Evolutionary conservation across 1,140 invertebrate species (phyloP).

Genomic region (Drosophila saltans): DNA sequence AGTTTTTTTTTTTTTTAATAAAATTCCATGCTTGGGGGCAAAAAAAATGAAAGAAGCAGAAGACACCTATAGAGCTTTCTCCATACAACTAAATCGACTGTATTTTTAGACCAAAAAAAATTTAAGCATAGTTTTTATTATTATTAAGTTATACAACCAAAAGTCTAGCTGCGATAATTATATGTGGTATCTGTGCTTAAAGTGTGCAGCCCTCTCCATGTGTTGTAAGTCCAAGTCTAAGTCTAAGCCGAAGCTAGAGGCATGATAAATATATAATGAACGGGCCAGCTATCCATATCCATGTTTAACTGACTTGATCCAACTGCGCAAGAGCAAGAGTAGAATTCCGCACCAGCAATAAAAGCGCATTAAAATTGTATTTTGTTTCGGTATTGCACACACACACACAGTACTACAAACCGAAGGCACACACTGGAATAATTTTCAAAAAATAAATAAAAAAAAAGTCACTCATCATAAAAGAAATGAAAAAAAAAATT

Average conservation of each 20-base stretch:
- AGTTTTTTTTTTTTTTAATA: neutral
- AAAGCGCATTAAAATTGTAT: slow-evolving; percentile 68
- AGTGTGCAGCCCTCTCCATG: neutral
- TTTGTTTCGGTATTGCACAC: slow-evolving; percentile 73
- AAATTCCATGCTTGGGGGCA: slow-evolving; percentile 17
- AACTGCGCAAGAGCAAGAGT: slow-evolving; percentile 25
- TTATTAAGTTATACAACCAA: slow-evolving; percentile 51
- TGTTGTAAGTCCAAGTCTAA: slow-evolving; percentile 17
- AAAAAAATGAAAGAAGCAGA: too few species aligned
- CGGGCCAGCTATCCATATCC: slow-evolving; percentile 55
- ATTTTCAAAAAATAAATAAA: neutral
- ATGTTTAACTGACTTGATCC: slow-evolving; percentile 49
- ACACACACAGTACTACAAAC: neutral
- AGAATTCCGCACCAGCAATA: slow-evolving; percentile 48
- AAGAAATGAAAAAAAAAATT: too few species aligned
- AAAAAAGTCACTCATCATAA: too few species aligned
- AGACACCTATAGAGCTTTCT: slow-evolving; percentile 29
- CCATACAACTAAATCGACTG: neutral
- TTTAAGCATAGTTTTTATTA: slow-evolving; percentile 6
- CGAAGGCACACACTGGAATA: neutral
- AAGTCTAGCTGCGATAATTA: slow-evolving; percentile 62
- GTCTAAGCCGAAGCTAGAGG: slow-evolving; percentile 14
- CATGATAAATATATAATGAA: slow-evolving; percentile 47
- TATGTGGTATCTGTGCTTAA: slow-evolving; percentile 17
- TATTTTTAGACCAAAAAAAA: slow-evolving; percentile 6